Evolutionary conservation across 2,797 vertebrate genomes (phyloP).

Genomic region (Forpus xanthops): DNA sequence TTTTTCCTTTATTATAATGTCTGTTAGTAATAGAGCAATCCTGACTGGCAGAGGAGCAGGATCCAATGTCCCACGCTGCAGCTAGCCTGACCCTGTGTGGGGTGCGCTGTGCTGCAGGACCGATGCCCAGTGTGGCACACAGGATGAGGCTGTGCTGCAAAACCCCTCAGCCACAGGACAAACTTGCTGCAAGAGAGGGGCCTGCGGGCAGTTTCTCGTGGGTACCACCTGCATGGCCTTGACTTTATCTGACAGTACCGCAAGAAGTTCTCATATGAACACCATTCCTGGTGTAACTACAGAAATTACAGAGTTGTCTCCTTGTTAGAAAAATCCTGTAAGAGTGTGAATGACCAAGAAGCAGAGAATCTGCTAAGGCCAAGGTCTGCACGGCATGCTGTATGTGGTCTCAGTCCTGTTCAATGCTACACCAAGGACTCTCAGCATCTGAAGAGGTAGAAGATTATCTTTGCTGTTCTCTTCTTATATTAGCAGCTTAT

Average conservation of each 20-base stretch:
- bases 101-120: not conserved
- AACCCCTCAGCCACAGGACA: not conserved
- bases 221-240: fast-evolving
- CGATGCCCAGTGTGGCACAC: fast-evolving
- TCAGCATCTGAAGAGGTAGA: not conserved
- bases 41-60: not conserved
- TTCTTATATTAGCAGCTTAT: fast-evolving
- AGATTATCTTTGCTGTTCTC: not conserved
- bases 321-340: not conserved
- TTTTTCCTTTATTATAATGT: not conserved
- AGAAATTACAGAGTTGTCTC: not conserved
- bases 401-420: fast-evolving
- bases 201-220: fast-evolving
- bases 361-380: not conserved
- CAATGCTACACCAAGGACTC: not conserved
- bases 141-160: fast-evolving
- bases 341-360: not conserved
- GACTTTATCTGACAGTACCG: not conserved
- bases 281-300: not conserved
- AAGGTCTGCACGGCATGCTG: not conserved
- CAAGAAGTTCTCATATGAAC: not conserved
- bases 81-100: fast-evolving
- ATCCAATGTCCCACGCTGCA: fast-evolving
- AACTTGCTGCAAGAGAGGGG: not conserved
- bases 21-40: not conserved